Base-by-base conservation (phyloP, 2,888 invertebrate genomes). In the Drosophila anceps region DNA sequence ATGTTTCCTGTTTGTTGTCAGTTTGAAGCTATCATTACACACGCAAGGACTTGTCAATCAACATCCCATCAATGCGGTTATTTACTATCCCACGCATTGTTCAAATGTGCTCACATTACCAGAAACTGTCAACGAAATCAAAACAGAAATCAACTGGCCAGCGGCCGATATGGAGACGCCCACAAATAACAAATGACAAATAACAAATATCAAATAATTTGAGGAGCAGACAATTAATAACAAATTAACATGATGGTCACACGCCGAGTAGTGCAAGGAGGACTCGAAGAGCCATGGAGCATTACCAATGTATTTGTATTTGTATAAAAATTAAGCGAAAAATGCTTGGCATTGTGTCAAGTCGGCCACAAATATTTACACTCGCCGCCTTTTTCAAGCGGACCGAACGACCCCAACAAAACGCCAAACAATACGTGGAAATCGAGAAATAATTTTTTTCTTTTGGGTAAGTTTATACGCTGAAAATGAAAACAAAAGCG, bases 181-280 rank as follows among this genome's bases (percentile, higher is more conserved):
- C 43, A 13, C 60, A 54, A 73, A 46, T 48, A 13, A 39, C 61
- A 66, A 69, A 62, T 44, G 57, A 10, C 51, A 53, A 73, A 46
- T 53, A 65, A 6, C 10, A 48, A 48, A 48, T 33, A n/a, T n/a
- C n/a, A n/a, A n/a, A n/a, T n/a, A 35, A 37, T 24, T 59, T n/a
- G 10, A 39, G 33, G 41, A 50, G 46, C 65, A 71, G 62, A 84
- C 91, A 91, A 92, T 91, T 92, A 92, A 90, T 92, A 92, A 88
- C 91, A 91, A 91, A 91, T 91, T 91, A 91, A 91, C 91, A 90
- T 84, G 86, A 83, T 91, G 90, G 80, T 82, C 91, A 83, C 84
- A 84, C 83, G 84, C 74, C 85, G 70, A n/a, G 50, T 53, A 65
- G 41, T 69, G 70, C 73, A 73, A 79, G 76, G 68, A 76, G 80